These are phyloP conservation scores for Anthopleura sola DNA, from an alignment of 64 coral and sea anemone genomes.

Conservation along the genomic window DNA sequence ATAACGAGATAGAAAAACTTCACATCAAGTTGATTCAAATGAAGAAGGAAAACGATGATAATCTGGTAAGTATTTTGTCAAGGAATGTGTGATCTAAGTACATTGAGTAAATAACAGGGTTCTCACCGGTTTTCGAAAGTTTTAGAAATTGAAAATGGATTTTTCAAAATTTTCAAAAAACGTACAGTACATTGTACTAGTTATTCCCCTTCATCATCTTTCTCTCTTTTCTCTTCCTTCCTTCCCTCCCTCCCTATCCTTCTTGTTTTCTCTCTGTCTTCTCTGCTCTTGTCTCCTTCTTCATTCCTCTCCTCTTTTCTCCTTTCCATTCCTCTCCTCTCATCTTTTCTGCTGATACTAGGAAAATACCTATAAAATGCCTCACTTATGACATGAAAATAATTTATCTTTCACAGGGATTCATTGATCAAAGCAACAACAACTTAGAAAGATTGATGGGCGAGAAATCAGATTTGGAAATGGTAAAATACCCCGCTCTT, in stretches of 20 bases:
- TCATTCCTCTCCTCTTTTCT: no score
- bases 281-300: no score
- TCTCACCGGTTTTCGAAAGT: no score
- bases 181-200: neutral
- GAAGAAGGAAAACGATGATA: slow-evolving; percentile 16
- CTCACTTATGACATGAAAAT: neutral
- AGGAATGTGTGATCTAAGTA: no score
- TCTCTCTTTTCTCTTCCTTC: neutral
- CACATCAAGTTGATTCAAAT: neutral
- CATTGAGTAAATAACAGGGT: no score
- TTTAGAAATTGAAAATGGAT: no score
- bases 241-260: no score
- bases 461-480: neutral
- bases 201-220: neutral
- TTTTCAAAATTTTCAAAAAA: no score
- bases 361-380: no score
- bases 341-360: no score
- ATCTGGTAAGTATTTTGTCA: neutral
- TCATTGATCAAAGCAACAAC: slow-evolving; percentile 3
- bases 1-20: neutral
- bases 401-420: neutral
- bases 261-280: no score
- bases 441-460: neutral
- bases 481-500: neutral
- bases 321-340: no score